Conservation (phyloP, 2,888 invertebrate genomes). For the Proisotoma minuta region DNA sequence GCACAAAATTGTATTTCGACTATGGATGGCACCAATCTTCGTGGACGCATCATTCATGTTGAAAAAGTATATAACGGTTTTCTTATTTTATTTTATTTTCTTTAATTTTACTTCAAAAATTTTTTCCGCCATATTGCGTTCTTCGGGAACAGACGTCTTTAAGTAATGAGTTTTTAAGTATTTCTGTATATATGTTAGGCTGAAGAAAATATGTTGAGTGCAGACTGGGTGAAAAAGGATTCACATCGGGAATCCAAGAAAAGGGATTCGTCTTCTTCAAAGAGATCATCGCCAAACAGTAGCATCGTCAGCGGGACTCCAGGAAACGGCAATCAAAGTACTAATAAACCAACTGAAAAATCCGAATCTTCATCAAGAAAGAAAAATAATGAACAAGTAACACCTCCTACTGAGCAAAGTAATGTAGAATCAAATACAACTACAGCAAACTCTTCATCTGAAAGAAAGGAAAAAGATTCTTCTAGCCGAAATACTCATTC, state of each 20-base stretch:
- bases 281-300: neutral
- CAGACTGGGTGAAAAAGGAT: conserved; percentile 1
- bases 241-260: neutral
- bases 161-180: neutral
- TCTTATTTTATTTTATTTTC: neutral
- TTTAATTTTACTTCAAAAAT: neutral
- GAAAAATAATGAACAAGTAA: neutral
- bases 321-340: neutral
- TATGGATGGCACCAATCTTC: conserved; percentile 23
- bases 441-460: neutral
- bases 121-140: neutral
- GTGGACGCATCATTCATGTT: conserved; percentile 26
- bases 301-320: neutral
- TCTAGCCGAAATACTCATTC: neutral
- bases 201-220: conserved; percentile 8
- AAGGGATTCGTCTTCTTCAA: neutral
- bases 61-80: conserved; percentile 27
- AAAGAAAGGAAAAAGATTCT: neutral
- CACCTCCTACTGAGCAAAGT: neutral
- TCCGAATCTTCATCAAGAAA: neutral
- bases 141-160: neutral
- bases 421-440: neutral
- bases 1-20: conserved; percentile 18
- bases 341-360: neutral
- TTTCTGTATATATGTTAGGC: conserved; percentile 8